A percentile compares a stretch with the other conserved stretches of the same genome.
These are phyloP conservation scores for Brachionus koreanus DNA, from an alignment of 1,140 invertebrate genomes.

Conservation along the genomic window DNA sequence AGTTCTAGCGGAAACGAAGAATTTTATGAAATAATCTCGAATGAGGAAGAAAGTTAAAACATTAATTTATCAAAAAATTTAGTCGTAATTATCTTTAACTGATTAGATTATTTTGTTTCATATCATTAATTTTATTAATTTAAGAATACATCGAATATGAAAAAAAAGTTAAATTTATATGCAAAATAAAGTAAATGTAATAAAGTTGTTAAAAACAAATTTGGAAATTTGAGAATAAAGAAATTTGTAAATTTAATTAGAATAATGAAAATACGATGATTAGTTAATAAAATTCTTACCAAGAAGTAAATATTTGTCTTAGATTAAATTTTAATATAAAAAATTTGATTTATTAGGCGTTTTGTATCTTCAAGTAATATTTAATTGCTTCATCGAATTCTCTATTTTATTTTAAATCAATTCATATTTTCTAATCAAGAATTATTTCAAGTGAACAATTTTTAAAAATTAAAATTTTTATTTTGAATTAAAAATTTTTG, in stretches of 20 bases:
- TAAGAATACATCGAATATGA: not conserved
- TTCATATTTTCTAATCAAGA: not conserved
- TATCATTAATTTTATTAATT: not conserved
- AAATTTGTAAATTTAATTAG: not conserved
- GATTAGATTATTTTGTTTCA: too few species aligned
- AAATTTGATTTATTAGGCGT: not conserved
- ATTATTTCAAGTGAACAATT: too few species aligned
- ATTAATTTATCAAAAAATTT: too few species aligned
- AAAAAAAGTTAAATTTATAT: not conserved
- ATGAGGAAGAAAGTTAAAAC: too few species aligned
- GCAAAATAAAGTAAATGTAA: not conserved
- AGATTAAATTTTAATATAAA: not conserved
- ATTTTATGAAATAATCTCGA: too few species aligned
- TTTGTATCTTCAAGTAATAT: not conserved
- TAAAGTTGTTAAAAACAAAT: not conserved
- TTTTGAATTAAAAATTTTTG: too few species aligned
- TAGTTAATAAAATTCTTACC: not conserved
- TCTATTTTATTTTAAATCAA: not conserved
- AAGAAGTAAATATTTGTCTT: not conserved
- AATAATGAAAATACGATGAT: not conserved
- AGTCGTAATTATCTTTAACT: too few species aligned
- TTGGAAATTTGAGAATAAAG: not conserved
- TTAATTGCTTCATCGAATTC: not conserved
- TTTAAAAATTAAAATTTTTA: too few species aligned
- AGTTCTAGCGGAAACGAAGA: too few species aligned